phyloP scores from a whole-genome alignment of 2,797 vertebrate species.

The Acropternis orthonyx region DNA sequence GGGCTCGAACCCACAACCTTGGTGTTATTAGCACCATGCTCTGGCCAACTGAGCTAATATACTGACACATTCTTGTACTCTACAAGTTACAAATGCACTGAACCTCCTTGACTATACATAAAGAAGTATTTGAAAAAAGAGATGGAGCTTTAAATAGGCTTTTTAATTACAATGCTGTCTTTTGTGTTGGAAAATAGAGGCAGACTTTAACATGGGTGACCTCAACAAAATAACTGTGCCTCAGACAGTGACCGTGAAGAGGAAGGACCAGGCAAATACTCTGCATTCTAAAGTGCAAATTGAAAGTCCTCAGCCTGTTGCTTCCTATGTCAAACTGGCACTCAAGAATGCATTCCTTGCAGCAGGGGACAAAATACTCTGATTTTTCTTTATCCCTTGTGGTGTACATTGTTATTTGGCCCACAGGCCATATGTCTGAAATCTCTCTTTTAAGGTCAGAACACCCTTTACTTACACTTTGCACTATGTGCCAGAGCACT shows the following conservation, averaged over 20 bases:
- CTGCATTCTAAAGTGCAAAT: background rate
- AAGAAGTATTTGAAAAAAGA: background rate
- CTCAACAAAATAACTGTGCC: background rate
- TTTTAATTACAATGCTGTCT: background rate
- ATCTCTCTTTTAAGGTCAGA: conserved; percentile 37
- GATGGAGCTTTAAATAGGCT: background rate
- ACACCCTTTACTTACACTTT: conserved; percentile 29
- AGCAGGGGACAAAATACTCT: background rate
- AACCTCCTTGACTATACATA: background rate
- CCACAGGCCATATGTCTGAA: background rate
- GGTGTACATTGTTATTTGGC: background rate
- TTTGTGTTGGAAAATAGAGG: background rate
- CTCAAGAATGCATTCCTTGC: background rate
- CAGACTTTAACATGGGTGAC: background rate
- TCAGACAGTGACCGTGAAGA: background rate
- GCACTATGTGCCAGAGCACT: conserved; percentile 35
- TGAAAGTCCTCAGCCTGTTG: background rate
- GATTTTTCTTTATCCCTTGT: conserved; percentile 9
- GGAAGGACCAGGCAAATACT: background rate
- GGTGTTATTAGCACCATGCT: background rate
- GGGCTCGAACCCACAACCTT: background rate
- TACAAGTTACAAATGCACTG: background rate
- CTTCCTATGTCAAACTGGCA: background rate
- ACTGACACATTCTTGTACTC: background rate
- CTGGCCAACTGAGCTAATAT: background rate